A percentile compares a stretch with the other conserved stretches of the same genome.
These are phyloP conservation scores for Bubo scandiacus DNA, from an alignment of 2,113 vertebrate species.

Conservation along the genomic window DNA sequence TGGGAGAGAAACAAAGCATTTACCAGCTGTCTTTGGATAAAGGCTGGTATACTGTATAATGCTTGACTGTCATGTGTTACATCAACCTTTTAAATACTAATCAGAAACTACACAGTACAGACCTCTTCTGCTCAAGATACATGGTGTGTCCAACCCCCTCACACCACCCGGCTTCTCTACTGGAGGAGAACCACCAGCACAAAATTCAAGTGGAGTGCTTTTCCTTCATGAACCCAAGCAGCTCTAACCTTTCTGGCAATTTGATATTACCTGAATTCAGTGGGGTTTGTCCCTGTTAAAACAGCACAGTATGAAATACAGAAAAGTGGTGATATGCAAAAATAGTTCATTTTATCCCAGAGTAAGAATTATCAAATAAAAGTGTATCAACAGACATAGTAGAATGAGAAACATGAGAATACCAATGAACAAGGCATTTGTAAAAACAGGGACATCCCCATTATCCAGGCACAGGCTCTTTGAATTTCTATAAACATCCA, in stretches of 20 bases:
- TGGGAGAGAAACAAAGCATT: background rate
- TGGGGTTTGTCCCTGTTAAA: background rate
- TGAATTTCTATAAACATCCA: background rate
- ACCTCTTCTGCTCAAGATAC: background rate
- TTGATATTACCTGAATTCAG: too few species aligned
- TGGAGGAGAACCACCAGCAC: background rate
- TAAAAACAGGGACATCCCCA: background rate
- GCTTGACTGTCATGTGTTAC: background rate
- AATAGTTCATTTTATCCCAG: background rate
- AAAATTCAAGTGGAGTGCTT: background rate
- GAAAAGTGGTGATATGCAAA: background rate
- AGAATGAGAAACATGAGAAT: background rate
- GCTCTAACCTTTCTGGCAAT: background rate
- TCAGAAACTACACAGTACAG: background rate
- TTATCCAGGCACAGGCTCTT: background rate
- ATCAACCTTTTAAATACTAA: background rate
- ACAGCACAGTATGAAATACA: background rate
- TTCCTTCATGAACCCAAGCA: background rate
- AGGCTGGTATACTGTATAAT: background rate
- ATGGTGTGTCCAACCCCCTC: background rate
- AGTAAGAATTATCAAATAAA: background rate
- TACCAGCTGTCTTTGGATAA: background rate
- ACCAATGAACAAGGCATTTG: background rate
- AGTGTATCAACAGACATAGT: accelerated
- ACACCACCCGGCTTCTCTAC: background rate